phyloP scores from a whole-genome alignment of 2,113 vertebrate genomes.

The Bos taurus region ARS-UCD2.0 NC_037339.1:17351001-17351500 shows the following conservation, averaged over 20 bases:
- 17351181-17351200: neutral
- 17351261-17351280: neutral
- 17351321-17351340: neutral
- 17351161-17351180: neutral
- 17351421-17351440: too few relatives aligned
- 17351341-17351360: neutral
- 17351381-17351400: neutral
- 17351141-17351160: neutral
- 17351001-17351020: neutral
- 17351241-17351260: neutral
- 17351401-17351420: neutral
- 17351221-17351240: neutral
- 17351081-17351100: neutral
- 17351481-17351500: neutral
- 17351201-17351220: neutral
- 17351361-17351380: neutral
- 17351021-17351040: neutral
- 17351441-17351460: neutral
- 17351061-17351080: neutral
- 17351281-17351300: neutral
- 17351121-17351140: neutral
- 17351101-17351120: neutral
- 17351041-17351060: neutral
- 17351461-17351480: neutral
- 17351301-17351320: neutral